Conservation (phyloP, 64 coral and sea anemone species). For the Hydrozoanthus tunicans region DNA sequence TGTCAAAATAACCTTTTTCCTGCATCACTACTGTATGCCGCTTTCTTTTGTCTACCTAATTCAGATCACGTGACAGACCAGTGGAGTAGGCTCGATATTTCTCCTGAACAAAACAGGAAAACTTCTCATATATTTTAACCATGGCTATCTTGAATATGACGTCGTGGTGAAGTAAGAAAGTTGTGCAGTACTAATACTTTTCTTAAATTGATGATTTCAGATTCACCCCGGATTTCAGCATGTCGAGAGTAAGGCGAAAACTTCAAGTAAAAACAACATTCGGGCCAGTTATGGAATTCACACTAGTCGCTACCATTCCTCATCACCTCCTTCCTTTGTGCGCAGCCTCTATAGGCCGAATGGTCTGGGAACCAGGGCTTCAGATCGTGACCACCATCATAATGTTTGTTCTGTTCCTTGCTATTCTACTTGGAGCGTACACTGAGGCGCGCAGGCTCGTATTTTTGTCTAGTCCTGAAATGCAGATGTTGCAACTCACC, state of each 20-base stretch:
- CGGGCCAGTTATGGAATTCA: slow-evolving; percentile 93
- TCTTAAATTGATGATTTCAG: slow-evolving; percentile 29
- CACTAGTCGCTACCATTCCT: slow-evolving; percentile 94
- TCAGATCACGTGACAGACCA: no score
- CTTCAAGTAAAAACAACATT: slow-evolving; percentile 89
- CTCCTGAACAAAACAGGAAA: no score
- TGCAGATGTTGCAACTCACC: slow-evolving; percentile 71
- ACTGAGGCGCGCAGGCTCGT: slow-evolving; percentile 79
- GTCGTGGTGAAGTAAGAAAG: no score
- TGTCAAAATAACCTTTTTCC: no score
- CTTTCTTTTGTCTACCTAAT: no score
- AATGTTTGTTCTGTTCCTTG: slow-evolving; percentile 72
- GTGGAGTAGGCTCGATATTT: no score
- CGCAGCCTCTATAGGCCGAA: slow-evolving; percentile 79
- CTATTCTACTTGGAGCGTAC: slow-evolving; percentile 72
- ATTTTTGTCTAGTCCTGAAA: slow-evolving; percentile 61
- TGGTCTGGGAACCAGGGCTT: slow-evolving; percentile 78
- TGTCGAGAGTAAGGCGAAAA: slow-evolving; percentile 91
- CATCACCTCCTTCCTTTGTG: slow-evolving; percentile 94
- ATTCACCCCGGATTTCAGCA: slow-evolving; percentile 97
- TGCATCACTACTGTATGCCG: no score
- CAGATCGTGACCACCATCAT: slow-evolving; percentile 58
- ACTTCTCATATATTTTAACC: no score
- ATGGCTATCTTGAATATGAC: no score
- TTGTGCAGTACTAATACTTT: neutral